Base-by-base conservation (phyloP, 2,797 vertebrate genomes). In the Euthynnus affinis region DNA sequence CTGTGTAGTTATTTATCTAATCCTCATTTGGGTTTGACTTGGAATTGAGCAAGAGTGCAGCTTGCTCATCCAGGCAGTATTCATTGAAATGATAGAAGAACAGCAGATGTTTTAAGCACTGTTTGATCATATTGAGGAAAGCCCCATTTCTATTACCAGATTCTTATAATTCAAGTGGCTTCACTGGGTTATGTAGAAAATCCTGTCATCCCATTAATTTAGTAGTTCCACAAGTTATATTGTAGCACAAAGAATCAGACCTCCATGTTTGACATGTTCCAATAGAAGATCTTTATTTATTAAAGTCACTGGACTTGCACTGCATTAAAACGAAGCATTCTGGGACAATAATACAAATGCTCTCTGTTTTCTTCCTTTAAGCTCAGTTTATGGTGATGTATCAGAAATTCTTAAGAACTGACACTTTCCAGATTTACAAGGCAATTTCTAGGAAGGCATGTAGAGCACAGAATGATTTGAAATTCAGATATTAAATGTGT, bases 401-500 rank as follows among this genome's bases (percentile, higher is more conserved):
- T n/a, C n/a, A n/a, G n/a, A n/a, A n/a, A n/a, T n/a, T n/a, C 32
- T 25, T 53, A n/a, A 48, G 61, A 58, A n/a, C 8, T 15, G 22
- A 44, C 1, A 6, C 22, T 13, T 23, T 56, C 9, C 55, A 64
- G 17, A 18, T 56, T 55, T 48, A n/a, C 27, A 58, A 17, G 25
- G 58, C 42, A 46, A 3, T 23, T n/a, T 17, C 29, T 32, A 32
- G 29, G 29, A 32, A 32, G 5, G 5, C 32, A 14, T 2, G 1
- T 23, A 22, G 9, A 58, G 15, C 2, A 52, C 6, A 56, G 13
- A 13, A 20, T 17, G 20, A 71, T 68, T 29, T 17, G 44, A 49
- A 6, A 48, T 40, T 56, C 66, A 73, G 51, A 77, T 69, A 69
- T 58, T 48, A 23, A 65, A 59, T 9, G 18, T 6, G 64, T 73